Conservation (phyloP, 2,888 invertebrate genomes). For the Oscheius sp. region DNA sequence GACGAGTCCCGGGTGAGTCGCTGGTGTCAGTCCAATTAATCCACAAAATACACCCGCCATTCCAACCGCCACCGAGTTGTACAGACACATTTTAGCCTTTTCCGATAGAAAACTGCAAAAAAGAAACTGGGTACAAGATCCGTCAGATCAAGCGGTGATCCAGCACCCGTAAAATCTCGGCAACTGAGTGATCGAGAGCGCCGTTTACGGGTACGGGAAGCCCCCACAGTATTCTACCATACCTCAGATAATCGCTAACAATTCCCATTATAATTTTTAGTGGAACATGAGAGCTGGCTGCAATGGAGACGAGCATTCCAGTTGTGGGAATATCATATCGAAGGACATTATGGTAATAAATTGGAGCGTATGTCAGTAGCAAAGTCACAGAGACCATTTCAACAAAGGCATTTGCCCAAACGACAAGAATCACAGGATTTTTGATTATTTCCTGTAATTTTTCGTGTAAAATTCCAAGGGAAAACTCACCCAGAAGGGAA, state of each 20-base stretch:
- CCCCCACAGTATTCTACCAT: too few species aligned
- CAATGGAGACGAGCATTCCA: slow-evolving; percentile 44
- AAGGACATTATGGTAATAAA: slow-evolving; percentile 64
- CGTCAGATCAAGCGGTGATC: background rate
- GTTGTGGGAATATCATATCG: slow-evolving; percentile 58
- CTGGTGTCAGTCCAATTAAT: slow-evolving; percentile 38
- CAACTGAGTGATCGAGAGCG: too few species aligned
- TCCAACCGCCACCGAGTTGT: slow-evolving; percentile 63
- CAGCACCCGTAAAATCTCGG: background rate
- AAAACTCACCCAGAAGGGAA: slow-evolving; percentile 60
- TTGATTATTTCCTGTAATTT: slow-evolving; percentile 59
- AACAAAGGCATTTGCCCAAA: slow-evolving; percentile 67
- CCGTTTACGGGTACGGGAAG: too few species aligned
- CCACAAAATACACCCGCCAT: slow-evolving; percentile 55
- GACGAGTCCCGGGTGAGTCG: slow-evolving; percentile 1
- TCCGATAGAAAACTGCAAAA: slow-evolving; percentile 43
- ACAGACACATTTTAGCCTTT: slow-evolving; percentile 56
- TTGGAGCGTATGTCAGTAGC: slow-evolving; percentile 67
- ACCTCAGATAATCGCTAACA: slow-evolving; percentile 43
- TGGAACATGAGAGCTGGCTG: slow-evolving; percentile 54
- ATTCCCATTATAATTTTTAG: slow-evolving; percentile 62
- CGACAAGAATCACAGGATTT: slow-evolving; percentile 60
- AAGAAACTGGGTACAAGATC: slow-evolving; percentile 1
- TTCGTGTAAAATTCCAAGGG: background rate
- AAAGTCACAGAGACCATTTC: slow-evolving; percentile 68